A percentile compares a stretch with the other conserved stretches of the same genome.
phyloP scores from a whole-genome alignment of 2,797 vertebrate genomes.

The Gambusia yucatana region DNA sequence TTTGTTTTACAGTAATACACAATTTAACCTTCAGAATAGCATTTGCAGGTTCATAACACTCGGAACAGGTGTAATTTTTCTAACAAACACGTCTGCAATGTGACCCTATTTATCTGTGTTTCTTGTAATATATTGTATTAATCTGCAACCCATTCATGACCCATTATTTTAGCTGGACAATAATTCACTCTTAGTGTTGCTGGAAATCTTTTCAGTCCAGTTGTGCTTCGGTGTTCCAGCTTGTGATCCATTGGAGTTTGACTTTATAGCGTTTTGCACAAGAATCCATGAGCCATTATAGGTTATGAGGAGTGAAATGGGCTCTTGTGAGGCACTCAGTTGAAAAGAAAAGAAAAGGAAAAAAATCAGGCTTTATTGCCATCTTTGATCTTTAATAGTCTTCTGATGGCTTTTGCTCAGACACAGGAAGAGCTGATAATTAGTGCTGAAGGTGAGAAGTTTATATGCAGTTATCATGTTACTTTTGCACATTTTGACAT shows the following conservation, averaged over 20 bases:
- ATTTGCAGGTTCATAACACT: slow-evolving; percentile 87
- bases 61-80: slow-evolving; percentile 87
- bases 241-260: slow-evolving; percentile 54
- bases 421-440: slow-evolving; percentile 15
- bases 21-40: slow-evolving; percentile 86
- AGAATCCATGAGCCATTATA: slow-evolving; percentile 62
- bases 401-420: slow-evolving; percentile 27
- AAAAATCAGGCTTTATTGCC: slow-evolving; percentile 51
- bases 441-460: neutral
- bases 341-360: slow-evolving; percentile 45
- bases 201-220: slow-evolving; percentile 68
- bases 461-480: neutral
- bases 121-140: slow-evolving; percentile 84
- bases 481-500: neutral
- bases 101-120: slow-evolving; percentile 87
- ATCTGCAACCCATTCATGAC: slow-evolving; percentile 81
- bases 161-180: slow-evolving; percentile 74
- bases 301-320: slow-evolving; percentile 72
- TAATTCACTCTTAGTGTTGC: slow-evolving; percentile 81
- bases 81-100: slow-evolving; percentile 84
- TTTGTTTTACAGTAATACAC: slow-evolving; percentile 87
- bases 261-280: slow-evolving; percentile 59
- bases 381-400: slow-evolving; percentile 33
- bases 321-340: slow-evolving; percentile 48
- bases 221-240: slow-evolving; percentile 58